Evolutionary conservation across 2,888 invertebrate species (phyloP), one percentile per base, ranked within the genome.

Genomic region (Mystacides longicornis): DNA sequence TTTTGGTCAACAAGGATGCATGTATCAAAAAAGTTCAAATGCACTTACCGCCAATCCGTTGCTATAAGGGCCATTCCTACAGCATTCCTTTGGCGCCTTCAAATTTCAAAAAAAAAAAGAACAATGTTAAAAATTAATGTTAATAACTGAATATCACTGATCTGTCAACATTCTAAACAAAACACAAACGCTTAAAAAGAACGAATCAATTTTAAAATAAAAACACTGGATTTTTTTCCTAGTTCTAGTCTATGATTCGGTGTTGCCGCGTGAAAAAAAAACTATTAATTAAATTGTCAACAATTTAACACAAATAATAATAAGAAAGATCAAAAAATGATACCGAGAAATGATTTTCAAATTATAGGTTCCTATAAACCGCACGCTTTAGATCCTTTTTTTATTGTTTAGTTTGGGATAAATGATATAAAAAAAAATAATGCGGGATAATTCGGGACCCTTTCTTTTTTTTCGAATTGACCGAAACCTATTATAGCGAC

Each of bases 21-120:
- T n/a, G n/a, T n/a, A n/a, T n/a, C n/a, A 51, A 16, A 51, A 56
- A 51, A 37, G 23, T 31, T 53, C n/a, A 56, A 58, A 59, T 43
- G 23, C 9, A 52, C 59, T 57, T 48, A 55, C 57, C 57, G 58
- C 57, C 55, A 56, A 56, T 60, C 52, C 53, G 53, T 57, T 46
- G 53, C 54, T 18, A 55, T 45, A 52, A 57, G 48, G 60, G 55
- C 55, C 57, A 54, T 54, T 56, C 46, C 51, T 55, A 49, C 52
- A 47, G 56, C 55, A 60, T 58, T 46, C 45, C 54, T 43, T 27
- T n/a, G 16, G 50, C 45, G 27, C 20, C 23, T 47, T 3, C 23
- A 21, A 3, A 23, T 50, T 42, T 55, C 46, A 45, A 55, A 51
- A 55, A 55, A 51, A 31, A 22, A 51, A 49, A 46, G 23, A 33